Conservation (phyloP, 2,797 vertebrate genomes). For the Coregonus ussuriensis region DNA sequence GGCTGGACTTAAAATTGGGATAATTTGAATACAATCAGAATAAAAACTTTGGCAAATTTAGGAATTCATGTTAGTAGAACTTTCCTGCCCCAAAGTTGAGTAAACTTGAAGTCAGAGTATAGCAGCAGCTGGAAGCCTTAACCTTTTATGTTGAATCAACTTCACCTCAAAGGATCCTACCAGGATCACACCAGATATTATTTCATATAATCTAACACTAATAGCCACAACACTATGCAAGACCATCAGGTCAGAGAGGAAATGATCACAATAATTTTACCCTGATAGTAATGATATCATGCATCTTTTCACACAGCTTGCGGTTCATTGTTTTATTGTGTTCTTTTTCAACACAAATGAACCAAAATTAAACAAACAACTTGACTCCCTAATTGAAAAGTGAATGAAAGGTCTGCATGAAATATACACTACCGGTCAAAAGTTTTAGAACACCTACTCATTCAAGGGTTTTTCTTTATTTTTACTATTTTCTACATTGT, state of each 20-base stretch:
- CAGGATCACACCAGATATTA: background rate
- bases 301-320: background rate
- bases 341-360: background rate
- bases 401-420: background rate
- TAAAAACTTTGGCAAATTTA: background rate
- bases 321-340: background rate
- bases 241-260: background rate
- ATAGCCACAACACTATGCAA: background rate
- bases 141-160: background rate
- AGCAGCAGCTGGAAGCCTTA: background rate
- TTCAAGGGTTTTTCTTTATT: too few species aligned
- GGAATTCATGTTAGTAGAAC: background rate
- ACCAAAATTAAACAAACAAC: background rate
- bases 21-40: background rate
- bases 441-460: too few species aligned
- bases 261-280: background rate
- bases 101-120: background rate
- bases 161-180: background rate
- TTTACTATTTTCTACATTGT: too few species aligned
- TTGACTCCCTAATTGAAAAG: background rate
- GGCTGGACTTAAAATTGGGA: too few species aligned
- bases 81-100: background rate
- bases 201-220: background rate
- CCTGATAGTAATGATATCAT: background rate
- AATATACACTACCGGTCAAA: background rate